A percentile compares a stretch with the other conserved stretches of the same genome.
Conservation (phyloP, 2,888 invertebrate genomes). For the Choristoneura rosaceana region DNA sequence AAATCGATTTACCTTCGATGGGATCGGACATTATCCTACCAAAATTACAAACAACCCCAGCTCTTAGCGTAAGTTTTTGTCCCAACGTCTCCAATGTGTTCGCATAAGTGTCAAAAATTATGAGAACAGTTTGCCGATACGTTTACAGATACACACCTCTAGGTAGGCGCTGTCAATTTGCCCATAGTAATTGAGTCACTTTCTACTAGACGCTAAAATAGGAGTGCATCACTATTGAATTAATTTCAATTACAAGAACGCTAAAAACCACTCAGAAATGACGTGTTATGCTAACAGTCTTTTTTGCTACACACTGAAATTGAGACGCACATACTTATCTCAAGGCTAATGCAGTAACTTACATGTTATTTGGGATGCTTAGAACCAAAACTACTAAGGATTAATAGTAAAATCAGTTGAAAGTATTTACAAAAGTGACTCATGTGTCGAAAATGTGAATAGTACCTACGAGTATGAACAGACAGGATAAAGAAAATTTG, state of each 20-base stretch:
- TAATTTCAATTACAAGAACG: not conserved
- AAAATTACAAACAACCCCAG: not conserved
- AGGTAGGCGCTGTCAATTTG: no score
- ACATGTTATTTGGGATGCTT: not conserved
- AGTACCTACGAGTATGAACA: not conserved
- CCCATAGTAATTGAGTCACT: no score
- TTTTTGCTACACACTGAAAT: not conserved
- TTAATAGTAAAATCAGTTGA: not conserved
- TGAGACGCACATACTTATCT: not conserved
- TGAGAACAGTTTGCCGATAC: no score
- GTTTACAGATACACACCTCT: no score
- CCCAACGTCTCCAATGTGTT: no score
- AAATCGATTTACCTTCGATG: not conserved
- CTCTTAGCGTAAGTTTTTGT: not conserved
- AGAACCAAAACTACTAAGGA: conserved; percentile 6
- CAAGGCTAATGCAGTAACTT: not conserved
- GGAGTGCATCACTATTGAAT: not conserved
- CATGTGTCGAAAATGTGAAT: not conserved
- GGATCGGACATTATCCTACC: not conserved
- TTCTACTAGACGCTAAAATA: no score
- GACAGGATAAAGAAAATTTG: not conserved
- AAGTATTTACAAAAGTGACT: conserved; percentile 4
- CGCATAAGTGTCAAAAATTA: no score
- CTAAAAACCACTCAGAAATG: not conserved
- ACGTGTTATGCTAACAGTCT: not conserved